Base-by-base conservation (phyloP, 2,797 vertebrate genomes). In the Sphaeramia orbicularis region DNA sequence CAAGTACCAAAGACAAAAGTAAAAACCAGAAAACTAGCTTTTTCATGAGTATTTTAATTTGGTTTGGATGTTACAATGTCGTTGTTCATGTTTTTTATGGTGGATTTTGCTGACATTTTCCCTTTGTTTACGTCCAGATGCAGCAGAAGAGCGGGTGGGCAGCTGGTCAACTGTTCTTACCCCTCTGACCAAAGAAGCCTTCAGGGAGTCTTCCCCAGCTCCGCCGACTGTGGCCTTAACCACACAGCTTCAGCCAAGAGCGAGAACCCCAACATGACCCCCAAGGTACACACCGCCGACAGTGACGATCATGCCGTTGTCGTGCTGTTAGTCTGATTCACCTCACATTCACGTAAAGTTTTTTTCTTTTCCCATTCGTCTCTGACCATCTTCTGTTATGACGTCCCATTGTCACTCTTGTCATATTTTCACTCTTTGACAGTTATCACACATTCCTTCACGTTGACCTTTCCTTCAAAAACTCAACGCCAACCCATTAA, bases 151-250 rank as follows among this genome's bases (percentile, higher is more conserved):
- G 42, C 4, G 24, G 80, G n/a, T 0, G 67, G 65, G 42, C 91
- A 78, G 59, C 63, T 83, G 0, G 38, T 73, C 53, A 90, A 66
- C 86, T 86, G 90, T 2, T 83, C 91, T 30, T 95, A 92, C 40
- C 79, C 91, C 2, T 60, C 92, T 0, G 92, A 94, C 78, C 93
- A 93, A 62, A 89, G 91, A 83, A 84, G 73, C 61, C 78, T 94
- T 57, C 93, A 91, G 63, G 76, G 90, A 2, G 27, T 90, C 11
- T 96, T 93, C 71, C 68, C 91, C 58, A 80, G 62, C 85, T 77
- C 88, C 1, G 37, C 88, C 4, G 93, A 95, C 1, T 92, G 78
- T 36, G 74, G 84, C 71, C 81, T 92, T 1, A 82, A 74, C 73
- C 80, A 90, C 57, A 81, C 87, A 24, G 54, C 76, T 37, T 81